A percentile compares a stretch with the other conserved stretches of the same genome.
Conservation (phyloP, 2,113 vertebrate genomes). For the Empidonax alnorum region DNA sequence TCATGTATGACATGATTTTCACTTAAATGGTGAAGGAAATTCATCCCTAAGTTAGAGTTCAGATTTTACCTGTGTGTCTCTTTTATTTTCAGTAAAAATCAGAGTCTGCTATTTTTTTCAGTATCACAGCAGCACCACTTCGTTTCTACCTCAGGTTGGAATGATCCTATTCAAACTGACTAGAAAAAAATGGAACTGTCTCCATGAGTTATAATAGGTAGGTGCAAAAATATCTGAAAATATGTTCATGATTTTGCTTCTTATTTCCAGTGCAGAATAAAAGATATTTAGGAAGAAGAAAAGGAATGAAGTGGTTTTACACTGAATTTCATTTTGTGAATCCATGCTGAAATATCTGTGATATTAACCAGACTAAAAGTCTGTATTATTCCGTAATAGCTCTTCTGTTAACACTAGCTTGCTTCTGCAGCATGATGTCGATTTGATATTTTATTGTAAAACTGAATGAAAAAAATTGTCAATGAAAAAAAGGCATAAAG, state of each 20-base stretch:
- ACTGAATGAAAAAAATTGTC: background rate
- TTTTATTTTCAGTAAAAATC: background rate
- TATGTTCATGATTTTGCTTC: background rate
- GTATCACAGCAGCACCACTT: background rate
- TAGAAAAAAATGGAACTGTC: background rate
- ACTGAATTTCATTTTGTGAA: background rate
- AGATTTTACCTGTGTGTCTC: background rate
- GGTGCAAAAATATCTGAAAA: background rate
- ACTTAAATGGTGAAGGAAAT: background rate
- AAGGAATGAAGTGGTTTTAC: background rate
- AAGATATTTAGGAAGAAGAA: background rate
- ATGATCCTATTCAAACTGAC: background rate
- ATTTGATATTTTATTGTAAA: background rate
- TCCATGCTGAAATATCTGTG: background rate
- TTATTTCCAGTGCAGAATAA: background rate
- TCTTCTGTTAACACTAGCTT: background rate
- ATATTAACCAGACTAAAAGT: background rate
- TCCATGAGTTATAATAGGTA: background rate
- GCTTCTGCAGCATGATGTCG: background rate
- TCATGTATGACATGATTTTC: background rate
- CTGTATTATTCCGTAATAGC: background rate
- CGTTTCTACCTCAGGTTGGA: background rate
- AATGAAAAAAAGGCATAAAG: background rate
- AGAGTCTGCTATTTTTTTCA: background rate
- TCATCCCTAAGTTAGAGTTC: background rate